These are phyloP conservation scores for Antheraea pernyi DNA, from an alignment of 1,140 invertebrate species.

Conservation along the genomic window DNA sequence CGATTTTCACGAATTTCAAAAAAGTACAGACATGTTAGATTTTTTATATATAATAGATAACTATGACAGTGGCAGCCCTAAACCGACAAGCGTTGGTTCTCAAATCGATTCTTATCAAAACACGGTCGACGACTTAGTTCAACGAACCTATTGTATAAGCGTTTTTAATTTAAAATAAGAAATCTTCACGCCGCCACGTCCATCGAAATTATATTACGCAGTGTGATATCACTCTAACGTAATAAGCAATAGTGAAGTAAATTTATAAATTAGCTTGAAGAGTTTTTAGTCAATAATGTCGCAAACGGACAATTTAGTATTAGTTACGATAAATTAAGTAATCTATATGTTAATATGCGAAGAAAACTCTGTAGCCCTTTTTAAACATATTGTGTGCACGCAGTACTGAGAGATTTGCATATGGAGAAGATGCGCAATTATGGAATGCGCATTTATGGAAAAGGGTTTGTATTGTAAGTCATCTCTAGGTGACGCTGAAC, in stretches of 20 bases:
- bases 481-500: no score
- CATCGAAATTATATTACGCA: not conserved
- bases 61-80: slow-evolving; percentile 1
- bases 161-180: slow-evolving; percentile 12
- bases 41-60: no score
- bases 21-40: no score
- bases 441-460: no score
- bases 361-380: no score
- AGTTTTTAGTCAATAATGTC: not conserved
- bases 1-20: no score
- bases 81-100: slow-evolving; percentile 1
- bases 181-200: not conserved
- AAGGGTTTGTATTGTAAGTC: no score
- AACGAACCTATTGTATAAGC: slow-evolving; percentile 10
- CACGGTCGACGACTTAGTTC: slow-evolving; percentile 13
- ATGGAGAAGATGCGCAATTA: no score
- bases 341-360: not conserved
- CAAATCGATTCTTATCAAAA: slow-evolving; percentile 16
- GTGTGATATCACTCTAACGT: not conserved
- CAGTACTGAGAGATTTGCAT: no score
- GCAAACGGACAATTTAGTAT: not conserved
- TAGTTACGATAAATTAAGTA: not conserved
- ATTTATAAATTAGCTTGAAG: not conserved
- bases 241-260: not conserved
- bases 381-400: no score